Percentiles rank a stretch among this genome's conserved stretches.
Evolutionary conservation across 1,140 invertebrate genomes (phyloP).

Genomic region (Campoletis sonorensis): DNA sequence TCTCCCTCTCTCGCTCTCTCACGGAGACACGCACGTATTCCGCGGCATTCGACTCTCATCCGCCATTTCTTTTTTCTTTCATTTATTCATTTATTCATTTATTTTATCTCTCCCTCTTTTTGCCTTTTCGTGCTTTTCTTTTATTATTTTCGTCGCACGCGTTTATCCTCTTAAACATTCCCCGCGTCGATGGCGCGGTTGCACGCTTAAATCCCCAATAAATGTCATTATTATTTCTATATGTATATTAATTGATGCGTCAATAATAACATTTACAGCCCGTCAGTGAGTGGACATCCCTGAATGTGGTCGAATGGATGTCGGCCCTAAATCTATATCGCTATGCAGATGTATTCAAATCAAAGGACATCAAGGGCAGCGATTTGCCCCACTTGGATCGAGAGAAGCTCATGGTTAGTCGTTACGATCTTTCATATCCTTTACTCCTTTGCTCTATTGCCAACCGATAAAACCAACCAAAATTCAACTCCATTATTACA

Average conservation of each 20-base stretch:
- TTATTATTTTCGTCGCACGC: neutral
- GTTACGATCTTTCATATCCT: neutral
- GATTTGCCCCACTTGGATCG: slow-evolving; percentile 82
- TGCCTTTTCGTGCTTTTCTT: neutral
- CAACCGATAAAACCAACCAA: no score
- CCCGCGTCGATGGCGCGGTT: no score
- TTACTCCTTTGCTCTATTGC: no score
- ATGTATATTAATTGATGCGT: no score
- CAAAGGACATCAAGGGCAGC: slow-evolving; percentile 83
- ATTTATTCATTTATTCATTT: slow-evolving; percentile 23
- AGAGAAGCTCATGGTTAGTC: slow-evolving; percentile 83
- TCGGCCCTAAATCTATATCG: slow-evolving; percentile 83
- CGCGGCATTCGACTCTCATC: neutral
- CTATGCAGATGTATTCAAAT: slow-evolving; percentile 85
- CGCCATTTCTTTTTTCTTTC: neutral
- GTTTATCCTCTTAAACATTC: slow-evolving; percentile 11
- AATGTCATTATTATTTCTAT: neutral
- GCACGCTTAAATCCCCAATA: no score
- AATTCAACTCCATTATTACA: no score
- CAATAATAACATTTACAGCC: slow-evolving; percentile 77
- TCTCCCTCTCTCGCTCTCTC: no score
- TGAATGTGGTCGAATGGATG: slow-evolving; percentile 87
- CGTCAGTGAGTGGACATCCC: slow-evolving; percentile 82
- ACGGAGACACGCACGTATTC: neutral
- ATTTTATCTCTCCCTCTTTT: slow-evolving; percentile 28